phyloP scores from a whole-genome alignment of 2,888 invertebrate species.

The Ophioninae sp. region DNA sequence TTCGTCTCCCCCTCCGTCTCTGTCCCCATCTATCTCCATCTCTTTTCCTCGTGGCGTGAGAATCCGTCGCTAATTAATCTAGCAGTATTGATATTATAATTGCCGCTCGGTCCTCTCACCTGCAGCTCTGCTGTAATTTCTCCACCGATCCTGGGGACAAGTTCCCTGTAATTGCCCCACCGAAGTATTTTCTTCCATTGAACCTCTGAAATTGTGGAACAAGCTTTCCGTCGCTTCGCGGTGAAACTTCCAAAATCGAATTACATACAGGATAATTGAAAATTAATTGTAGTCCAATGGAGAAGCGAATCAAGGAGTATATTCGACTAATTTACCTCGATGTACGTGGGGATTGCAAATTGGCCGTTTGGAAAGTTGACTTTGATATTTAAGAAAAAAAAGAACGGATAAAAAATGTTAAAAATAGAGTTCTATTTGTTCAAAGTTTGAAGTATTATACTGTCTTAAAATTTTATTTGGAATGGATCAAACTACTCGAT shows the following conservation, averaged over 20 bases:
- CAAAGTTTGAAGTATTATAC: neutral
- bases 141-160: conserved; percentile 5
- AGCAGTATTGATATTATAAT: conserved; percentile 73
- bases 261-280: neutral
- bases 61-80: conserved; percentile 73
- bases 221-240: neutral
- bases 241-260: neutral
- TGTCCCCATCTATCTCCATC: conserved; percentile 17
- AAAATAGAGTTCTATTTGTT: neutral
- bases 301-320: neutral
- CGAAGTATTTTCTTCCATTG: conserved; percentile 2
- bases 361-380: no score
- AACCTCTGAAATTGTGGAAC: conserved; percentile 20
- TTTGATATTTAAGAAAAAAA: no score
- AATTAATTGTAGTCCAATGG: neutral
- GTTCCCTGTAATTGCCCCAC: conserved; percentile 9
- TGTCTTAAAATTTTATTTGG: neutral
- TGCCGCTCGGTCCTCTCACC: conserved; percentile 59
- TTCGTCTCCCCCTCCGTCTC: neutral
- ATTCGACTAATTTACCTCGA: no score
- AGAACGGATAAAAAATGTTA: no score
- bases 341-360: no score
- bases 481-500: neutral
- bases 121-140: conserved; percentile 24
- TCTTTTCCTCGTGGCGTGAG: conserved; percentile 43